Conservation (phyloP, 2,888 invertebrate species). For the Melipona beecheii region DNA sequence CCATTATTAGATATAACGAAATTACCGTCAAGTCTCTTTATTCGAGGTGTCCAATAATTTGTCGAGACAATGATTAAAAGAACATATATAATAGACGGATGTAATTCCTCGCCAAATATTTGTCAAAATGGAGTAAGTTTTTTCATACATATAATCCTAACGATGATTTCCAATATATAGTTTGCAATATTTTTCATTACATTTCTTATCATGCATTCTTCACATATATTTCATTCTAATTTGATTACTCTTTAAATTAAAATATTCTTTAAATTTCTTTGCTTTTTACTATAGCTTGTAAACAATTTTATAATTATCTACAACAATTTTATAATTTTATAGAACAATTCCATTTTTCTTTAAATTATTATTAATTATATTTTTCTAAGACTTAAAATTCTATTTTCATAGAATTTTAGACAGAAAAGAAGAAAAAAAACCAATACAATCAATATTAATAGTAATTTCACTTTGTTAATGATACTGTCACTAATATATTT, state of each 20-base stretch:
- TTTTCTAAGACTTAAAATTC: background rate
- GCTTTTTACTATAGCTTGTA: background rate
- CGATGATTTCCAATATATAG: background rate
- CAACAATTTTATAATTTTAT: too few relatives aligned
- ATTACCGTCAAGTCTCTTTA: conserved; percentile 7
- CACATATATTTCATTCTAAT: background rate
- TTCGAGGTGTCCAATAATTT: conserved; percentile 13
- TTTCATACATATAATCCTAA: background rate
- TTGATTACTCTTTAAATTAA: too few relatives aligned
- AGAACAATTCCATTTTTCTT: background rate
- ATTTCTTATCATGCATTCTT: background rate
- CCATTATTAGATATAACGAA: background rate
- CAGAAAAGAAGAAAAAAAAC: background rate
- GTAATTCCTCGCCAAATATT: conserved; percentile 29
- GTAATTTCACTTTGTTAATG: background rate
- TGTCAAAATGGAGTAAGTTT: background rate
- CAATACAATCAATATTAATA: background rate
- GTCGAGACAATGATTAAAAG: conserved; percentile 27
- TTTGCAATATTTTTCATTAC: background rate
- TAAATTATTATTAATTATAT: background rate
- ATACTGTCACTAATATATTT: background rate
- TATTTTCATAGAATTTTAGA: background rate
- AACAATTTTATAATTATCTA: too few relatives aligned
- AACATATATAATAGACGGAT: conserved; percentile 3
- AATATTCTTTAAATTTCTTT: background rate